Evolutionary conservation across 2,888 invertebrate species (phyloP).

Genomic region (Ditylenchus weischeri): DNA sequence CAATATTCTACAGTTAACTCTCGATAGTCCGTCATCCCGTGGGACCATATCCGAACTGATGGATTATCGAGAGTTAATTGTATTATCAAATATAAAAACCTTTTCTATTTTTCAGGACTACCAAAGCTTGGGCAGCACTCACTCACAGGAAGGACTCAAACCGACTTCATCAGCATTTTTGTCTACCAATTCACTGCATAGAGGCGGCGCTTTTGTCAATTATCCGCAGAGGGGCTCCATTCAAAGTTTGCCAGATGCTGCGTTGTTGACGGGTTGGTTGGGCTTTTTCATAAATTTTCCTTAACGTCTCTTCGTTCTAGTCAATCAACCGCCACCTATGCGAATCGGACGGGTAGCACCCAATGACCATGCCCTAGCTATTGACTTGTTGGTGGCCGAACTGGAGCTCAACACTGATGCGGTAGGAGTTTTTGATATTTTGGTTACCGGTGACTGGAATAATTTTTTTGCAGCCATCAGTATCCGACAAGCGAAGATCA

Average conservation of each 20-base stretch:
- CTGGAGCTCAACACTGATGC: slow-evolving; percentile 53
- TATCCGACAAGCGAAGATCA: slow-evolving; percentile 35
- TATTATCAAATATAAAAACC: background rate
- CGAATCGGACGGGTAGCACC: background rate
- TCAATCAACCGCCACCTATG: slow-evolving; percentile 3
- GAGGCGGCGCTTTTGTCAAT: slow-evolving; percentile 25
- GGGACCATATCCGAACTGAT: too few relatives aligned
- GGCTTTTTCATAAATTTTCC: background rate
- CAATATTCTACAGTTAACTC: background rate
- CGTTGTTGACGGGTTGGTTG: slow-evolving; percentile 5
- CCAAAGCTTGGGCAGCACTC: slow-evolving; percentile 33
- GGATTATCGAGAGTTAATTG: background rate
- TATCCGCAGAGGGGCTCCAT: slow-evolving; percentile 39
- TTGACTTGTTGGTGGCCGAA: slow-evolving; percentile 56
- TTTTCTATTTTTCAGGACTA: slow-evolving; percentile 42
- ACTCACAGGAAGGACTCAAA: slow-evolving; percentile 31
- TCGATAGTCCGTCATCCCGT: too few relatives aligned
- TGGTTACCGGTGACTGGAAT: background rate
- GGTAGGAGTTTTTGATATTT: slow-evolving; percentile 26
- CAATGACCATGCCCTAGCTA: slow-evolving; percentile 47
- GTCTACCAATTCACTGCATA: slow-evolving; percentile 31
- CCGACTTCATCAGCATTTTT: slow-evolving; percentile 17
- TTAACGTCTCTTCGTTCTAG: background rate
- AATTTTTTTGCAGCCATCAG: slow-evolving; percentile 8
- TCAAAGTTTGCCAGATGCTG: slow-evolving; percentile 41